Percentiles rank a stretch among this genome's conserved stretches.
Conservation (phyloP, 1,140 invertebrate genomes). For the Physella acuta region DNA sequence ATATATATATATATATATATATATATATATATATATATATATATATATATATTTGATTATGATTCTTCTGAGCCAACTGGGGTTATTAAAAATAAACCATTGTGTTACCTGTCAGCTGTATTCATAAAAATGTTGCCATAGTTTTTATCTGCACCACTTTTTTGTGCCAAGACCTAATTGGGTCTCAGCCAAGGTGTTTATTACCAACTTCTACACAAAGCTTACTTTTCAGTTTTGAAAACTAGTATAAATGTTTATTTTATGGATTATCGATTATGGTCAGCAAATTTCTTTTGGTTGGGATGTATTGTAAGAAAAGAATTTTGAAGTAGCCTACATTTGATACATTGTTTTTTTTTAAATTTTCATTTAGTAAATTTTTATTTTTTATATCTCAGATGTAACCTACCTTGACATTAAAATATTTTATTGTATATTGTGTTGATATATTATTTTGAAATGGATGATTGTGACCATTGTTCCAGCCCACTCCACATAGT, state of each 20-base stretch:
- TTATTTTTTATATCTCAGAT: not conserved
- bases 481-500: too few relatives aligned
- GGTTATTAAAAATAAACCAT: not conserved
- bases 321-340: not conserved
- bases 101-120: not conserved
- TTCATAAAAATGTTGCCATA: not conserved
- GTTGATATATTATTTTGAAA: too few relatives aligned
- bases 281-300: not conserved
- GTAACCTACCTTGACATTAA: too few relatives aligned
- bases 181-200: not conserved
- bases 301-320: not conserved
- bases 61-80: not conserved
- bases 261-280: not conserved
- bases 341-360: not conserved
- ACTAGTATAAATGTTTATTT: not conserved
- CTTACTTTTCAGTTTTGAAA: too few relatives aligned
- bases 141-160: too few relatives aligned
- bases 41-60: not conserved
- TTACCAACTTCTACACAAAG: not conserved
- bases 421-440: too few relatives aligned
- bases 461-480: too few relatives aligned
- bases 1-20: not conserved
- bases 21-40: constrained; percentile 1
- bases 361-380: not conserved
- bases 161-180: too few relatives aligned